Base-by-base conservation (phyloP, 2,888 invertebrate genomes). In the Abrostola triplasia region DNA sequence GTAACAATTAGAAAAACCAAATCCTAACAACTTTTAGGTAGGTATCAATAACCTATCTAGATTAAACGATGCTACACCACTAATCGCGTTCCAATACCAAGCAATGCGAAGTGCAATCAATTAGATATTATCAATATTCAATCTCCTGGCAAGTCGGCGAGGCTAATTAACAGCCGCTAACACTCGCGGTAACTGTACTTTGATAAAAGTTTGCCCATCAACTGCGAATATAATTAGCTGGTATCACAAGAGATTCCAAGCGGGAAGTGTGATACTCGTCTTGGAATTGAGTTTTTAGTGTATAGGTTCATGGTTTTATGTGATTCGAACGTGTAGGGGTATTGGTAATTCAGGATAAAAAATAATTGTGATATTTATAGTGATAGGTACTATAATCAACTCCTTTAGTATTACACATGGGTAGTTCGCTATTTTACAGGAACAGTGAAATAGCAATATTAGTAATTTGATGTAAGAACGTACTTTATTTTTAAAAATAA, bases 171-270 rank as follows among this genome's bases (percentile, higher is more conserved):
- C 79, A 63, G 63, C 67, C 66, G 71, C 69, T 72, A 44, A 59
- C 53, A 72, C 13, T 47, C 67, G 74, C 77, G 75, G 71, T 77
- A 77, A 53, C 50, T 38, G 47, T 24, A 36, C 13, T 52, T 63
- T 59, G 82, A 80, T 81, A 80, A 81, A 85, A 85, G 85, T 90
- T 89, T 73, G 53, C 77, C 80, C 86, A 88, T 89, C 88, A 87
- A 70, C 70, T 51, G 58, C 48, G 48, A 66, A 73, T 53, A 77
- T 74, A 69, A 73, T 73, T 75, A 68, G 71, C 58, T 67, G 59
- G 41, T 62, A 62, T 56, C 55, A 49, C 47, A 42, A 42, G 13
- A 24, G 41, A 70, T 59, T 70, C 72, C 52, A 11, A 40, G 42
- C 24, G 48, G 41, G 57, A 40, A 64, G 47, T 70, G 35, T 41